Conservation (phyloP, 2,113 vertebrate species). For the Diadophis punctatus region DNA sequence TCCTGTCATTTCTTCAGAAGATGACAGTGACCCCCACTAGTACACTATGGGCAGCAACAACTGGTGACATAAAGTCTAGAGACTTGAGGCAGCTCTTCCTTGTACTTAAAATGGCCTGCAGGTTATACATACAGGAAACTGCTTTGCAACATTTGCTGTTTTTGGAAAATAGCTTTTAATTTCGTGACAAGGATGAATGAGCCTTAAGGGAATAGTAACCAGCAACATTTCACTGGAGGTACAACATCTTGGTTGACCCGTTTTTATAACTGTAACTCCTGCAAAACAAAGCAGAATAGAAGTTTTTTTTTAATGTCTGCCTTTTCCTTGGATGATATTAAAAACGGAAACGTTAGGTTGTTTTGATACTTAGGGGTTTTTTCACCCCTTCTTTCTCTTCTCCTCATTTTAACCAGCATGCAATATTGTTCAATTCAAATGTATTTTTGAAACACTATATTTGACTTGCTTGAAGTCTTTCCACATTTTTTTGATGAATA, state of each 20-base stretch:
- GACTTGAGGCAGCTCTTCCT: constrained; percentile 62
- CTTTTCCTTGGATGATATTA: constrained; percentile 77
- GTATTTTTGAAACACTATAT: constrained; percentile 9
- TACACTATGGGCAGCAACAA: constrained; percentile 46
- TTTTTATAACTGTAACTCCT: constrained; percentile 54
- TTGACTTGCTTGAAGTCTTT: neutral
- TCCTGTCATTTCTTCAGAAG: constrained; percentile 47
- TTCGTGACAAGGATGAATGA: constrained; percentile 69
- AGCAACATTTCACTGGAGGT: constrained; percentile 63
- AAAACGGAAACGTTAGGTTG: constrained; percentile 75
- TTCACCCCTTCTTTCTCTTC: constrained; percentile 73
- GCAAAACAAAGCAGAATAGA: constrained; percentile 60
- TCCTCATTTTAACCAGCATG: constrained; percentile 28
- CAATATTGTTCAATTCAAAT: constrained; percentile 33
- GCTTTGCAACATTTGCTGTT: constrained; percentile 70
- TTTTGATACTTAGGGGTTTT: constrained; percentile 77
- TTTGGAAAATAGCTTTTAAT: constrained; percentile 71
- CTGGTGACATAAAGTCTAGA: constrained; percentile 68
- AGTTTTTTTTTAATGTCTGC: constrained; percentile 59
- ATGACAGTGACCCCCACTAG: constrained; percentile 22
- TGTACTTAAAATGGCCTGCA: constrained; percentile 64
- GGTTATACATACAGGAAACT: constrained; percentile 71
- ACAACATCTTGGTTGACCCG: constrained; percentile 65
- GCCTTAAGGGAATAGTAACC: constrained; percentile 64
- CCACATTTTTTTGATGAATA: neutral